Evolutionary conservation across 2,888 invertebrate species (phyloP).

Genomic region (Rhagonycha lutea): DNA sequence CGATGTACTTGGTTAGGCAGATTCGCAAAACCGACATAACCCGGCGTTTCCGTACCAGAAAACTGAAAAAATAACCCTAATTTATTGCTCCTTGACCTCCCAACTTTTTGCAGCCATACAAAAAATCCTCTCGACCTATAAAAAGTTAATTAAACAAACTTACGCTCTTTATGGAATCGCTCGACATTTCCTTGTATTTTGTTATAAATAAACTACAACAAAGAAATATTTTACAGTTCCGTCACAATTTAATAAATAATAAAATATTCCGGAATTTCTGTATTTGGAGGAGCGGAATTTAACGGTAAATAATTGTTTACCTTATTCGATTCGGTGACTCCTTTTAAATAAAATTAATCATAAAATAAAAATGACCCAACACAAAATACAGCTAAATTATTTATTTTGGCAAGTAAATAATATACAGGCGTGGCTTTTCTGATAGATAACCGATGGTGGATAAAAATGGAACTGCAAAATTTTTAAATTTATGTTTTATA

Average conservation of each 20-base stretch:
- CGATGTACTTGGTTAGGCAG: conserved; percentile 95
- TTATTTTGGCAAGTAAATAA: background rate
- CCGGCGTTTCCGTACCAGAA: conserved; percentile 82
- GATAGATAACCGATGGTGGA: background rate
- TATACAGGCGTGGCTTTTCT: background rate
- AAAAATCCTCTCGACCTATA: background rate
- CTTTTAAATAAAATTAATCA: background rate
- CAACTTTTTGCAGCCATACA: background rate
- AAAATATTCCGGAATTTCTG: background rate
- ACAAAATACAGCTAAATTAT: background rate
- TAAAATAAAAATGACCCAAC: background rate
- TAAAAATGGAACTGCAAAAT: background rate
- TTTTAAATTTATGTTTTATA: background rate
- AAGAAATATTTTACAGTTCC: background rate
- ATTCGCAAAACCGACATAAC: conserved; percentile 93
- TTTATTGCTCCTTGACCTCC: background rate
- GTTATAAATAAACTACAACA: background rate
- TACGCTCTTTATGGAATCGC: conserved; percentile 62
- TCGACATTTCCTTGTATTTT: conserved; percentile 56
- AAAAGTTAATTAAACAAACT: conserved; percentile 42
- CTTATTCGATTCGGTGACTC: background rate
- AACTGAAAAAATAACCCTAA: conserved; percentile 66
- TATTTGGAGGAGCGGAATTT: no score
- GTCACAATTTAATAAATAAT: background rate
- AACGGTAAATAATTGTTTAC: background rate